Conservation (phyloP, 2,888 invertebrate species). For the Alentia gelatinosa region DNA sequence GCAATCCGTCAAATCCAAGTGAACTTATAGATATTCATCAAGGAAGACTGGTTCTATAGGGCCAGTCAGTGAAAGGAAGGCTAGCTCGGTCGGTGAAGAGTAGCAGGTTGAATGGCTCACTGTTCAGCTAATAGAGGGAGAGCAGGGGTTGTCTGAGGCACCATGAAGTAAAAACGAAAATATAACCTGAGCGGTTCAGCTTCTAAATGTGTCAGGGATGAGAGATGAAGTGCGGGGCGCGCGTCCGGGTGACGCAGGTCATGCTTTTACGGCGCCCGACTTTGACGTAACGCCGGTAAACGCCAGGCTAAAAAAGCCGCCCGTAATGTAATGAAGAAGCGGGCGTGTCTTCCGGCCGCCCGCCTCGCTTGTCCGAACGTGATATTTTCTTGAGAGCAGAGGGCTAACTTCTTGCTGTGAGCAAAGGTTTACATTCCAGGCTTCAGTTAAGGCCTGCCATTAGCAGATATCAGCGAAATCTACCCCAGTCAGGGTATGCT, state of each 20-base stretch:
- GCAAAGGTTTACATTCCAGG: too few relatives aligned
- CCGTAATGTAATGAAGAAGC: constrained; percentile 16
- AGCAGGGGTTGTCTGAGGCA: neutral
- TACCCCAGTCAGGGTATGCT: too few relatives aligned
- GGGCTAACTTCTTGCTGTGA: too few relatives aligned
- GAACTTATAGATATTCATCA: too few relatives aligned
- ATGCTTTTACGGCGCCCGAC: neutral
- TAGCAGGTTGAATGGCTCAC: too few relatives aligned
- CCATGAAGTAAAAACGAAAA: neutral
- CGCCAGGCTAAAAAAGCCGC: neutral
- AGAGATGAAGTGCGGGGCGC: neutral
- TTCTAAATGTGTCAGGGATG: constrained; percentile 4
- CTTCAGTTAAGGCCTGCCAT: too few relatives aligned
- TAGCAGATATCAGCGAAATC: too few relatives aligned
- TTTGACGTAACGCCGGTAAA: constrained; percentile 20
- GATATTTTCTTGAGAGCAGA: neutral
- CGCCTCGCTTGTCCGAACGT: neutral
- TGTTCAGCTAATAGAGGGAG: neutral
- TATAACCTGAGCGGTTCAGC: neutral
- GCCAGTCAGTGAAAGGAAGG: too few relatives aligned
- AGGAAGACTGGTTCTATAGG: too few relatives aligned
- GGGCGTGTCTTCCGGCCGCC: neutral
- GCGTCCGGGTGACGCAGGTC: neutral
- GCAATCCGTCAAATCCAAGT: too few relatives aligned
- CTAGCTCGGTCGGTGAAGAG: too few relatives aligned